Conservation (phyloP, 1,140 invertebrate genomes). For the Bombus impatiens region DNA sequence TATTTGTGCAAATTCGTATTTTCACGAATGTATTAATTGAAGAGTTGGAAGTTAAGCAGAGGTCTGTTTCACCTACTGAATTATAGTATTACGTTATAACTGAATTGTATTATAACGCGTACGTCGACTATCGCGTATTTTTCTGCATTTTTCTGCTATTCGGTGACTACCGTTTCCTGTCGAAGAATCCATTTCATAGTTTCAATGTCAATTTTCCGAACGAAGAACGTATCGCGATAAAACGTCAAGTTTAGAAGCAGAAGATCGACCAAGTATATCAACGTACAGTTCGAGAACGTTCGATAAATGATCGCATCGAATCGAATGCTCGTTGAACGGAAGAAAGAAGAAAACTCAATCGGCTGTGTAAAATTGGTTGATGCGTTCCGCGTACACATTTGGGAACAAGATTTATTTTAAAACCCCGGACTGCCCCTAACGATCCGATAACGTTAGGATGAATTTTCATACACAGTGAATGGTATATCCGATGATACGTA, state of each 20-base stretch:
- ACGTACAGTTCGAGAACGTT: background rate
- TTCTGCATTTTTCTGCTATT: too few species aligned
- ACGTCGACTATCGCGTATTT: too few species aligned
- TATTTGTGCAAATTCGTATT: background rate
- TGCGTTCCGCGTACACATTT: background rate
- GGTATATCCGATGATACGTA: background rate
- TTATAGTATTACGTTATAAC: too few species aligned
- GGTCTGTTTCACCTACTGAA: too few species aligned
- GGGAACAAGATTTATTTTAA: background rate
- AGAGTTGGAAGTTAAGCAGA: background rate
- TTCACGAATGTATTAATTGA: background rate
- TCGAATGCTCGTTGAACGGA: background rate
- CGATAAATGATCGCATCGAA: background rate
- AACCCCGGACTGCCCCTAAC: background rate
- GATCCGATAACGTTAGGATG: background rate
- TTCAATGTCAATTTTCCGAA: background rate
- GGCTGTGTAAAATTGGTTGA: background rate
- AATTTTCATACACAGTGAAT: background rate
- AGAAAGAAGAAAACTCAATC: background rate
- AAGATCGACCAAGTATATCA: background rate
- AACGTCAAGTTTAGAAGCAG: too few species aligned
- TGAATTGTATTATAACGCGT: too few species aligned
- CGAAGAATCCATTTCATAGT: too few species aligned
- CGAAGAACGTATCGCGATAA: background rate
- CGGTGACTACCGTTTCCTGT: too few species aligned